These are phyloP conservation scores for Diplosoma virens DNA, from an alignment of 23 tunicate species.

Conservation along the genomic window DNA sequence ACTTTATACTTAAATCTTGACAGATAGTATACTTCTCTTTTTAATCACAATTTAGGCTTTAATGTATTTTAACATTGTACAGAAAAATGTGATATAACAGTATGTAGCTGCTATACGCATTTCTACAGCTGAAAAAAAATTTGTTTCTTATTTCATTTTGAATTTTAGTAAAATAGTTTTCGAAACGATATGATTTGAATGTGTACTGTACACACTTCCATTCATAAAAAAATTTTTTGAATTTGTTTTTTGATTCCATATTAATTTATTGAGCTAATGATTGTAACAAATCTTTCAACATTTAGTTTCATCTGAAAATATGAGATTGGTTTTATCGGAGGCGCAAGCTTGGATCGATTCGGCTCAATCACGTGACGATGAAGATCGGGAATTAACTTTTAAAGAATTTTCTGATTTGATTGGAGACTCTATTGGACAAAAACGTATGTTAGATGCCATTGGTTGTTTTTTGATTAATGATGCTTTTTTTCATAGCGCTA, in stretches of 20 bases:
- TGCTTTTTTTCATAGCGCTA: not conserved
- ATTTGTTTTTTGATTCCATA: not conserved
- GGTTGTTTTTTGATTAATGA: not conserved
- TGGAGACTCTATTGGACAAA: conserved; percentile 8
- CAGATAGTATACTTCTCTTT: no score
- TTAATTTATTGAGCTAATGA: not conserved
- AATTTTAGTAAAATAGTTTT: no score
- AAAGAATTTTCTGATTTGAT: conserved; percentile 4
- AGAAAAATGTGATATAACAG: no score
- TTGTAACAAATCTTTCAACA: not conserved
- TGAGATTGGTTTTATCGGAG: not conserved
- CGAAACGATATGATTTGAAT: not conserved
- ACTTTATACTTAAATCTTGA: no score
- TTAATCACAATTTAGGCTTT: no score
- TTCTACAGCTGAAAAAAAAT: not conserved
- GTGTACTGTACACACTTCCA: not conserved
- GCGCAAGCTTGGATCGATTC: conserved; percentile 22
- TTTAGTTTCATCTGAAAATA: not conserved
- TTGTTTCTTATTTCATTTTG: no score
- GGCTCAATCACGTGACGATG: conserved; percentile 2
- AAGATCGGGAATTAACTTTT: not conserved
- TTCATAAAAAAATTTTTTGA: not conserved
- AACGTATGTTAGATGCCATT: not conserved
- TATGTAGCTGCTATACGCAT: no score
- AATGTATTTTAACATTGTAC: no score